Evolutionary conservation across 2,797 vertebrate genomes (phyloP), one percentile per base, ranked within the genome.

Genomic region (Dermochelys coriacea): DNA sequence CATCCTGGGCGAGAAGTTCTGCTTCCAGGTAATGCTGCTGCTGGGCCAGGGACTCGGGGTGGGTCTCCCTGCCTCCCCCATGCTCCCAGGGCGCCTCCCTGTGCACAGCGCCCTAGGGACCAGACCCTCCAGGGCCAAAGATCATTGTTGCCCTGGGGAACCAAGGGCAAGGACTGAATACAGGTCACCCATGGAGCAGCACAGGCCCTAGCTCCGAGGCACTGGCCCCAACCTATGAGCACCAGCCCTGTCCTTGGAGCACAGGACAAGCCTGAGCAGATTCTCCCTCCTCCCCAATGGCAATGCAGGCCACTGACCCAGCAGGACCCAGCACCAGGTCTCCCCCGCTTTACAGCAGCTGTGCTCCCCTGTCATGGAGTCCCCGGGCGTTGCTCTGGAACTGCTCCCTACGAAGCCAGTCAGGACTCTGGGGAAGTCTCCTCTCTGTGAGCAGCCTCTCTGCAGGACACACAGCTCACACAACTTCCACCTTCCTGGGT

Each of bases 1-100:
- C 85, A 98, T 99, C 84, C 95, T 99, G 55, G 99, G 99, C 34
- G 99, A 99, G 96, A 99, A 98, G 84, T 99, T 99, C 88, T 99
- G 99, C 97, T 99, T 99, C 96, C 99, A 99, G 99, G 99, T 99
- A 96, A 88, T 0, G 25, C 45, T 21, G 6, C 31, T 3, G 5
- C 8, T n/a, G 8, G 78, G 21, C 21, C 12, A 0, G 55, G 41
- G 64, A 9, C 64, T 41, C 18, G 19, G 64, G n/a, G n/a, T 2
- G 3, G n/a, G 19, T 37, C 82, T 68, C 31, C 45, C 57, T n/a
- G 61, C 25, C 19, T 19, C 19, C 14, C 29, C n/a, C 64, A 41
- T 21, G n/a, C 19, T 37, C n/a, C n/a, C 64, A n/a, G 12, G 14
- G 15, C 8, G 4, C 61, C n/a, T 19, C 15, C 16, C n/a, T 11